Evolutionary conservation across 1,140 invertebrate species (phyloP).

Genomic region (Microplitis demolitor): DNA sequence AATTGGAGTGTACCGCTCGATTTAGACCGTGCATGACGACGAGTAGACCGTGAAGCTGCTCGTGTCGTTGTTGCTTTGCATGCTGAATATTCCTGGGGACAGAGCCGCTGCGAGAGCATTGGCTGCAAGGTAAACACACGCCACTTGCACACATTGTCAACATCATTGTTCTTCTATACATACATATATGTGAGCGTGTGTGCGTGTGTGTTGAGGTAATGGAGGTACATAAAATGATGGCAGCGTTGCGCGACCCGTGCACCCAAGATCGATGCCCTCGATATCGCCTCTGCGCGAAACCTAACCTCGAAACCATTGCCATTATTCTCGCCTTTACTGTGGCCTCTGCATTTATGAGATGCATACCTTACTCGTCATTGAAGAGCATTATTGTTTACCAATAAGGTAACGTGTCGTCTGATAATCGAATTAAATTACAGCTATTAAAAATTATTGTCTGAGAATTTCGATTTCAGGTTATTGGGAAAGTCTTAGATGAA

Average conservation of each 20-base stretch:
- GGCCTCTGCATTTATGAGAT: background rate
- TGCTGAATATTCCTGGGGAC: constrained; percentile 16
- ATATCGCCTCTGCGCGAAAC: constrained; percentile 30
- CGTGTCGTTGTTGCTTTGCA: constrained; percentile 29
- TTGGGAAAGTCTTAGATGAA: no score
- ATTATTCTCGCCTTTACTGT: background rate
- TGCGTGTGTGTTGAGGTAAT: background rate
- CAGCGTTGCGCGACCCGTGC: constrained; percentile 41
- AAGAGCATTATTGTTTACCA: no score
- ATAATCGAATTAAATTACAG: no score
- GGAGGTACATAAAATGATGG: no score
- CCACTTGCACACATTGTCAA: background rate
- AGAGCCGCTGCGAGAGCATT: constrained; percentile 13
- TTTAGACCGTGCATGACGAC: constrained; percentile 16
- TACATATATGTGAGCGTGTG: background rate
- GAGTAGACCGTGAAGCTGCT: constrained; percentile 7
- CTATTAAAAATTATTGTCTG: no score
- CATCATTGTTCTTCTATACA: background rate
- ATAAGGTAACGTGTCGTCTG: no score
- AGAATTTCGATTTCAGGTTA: no score
- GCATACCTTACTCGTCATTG: background rate
- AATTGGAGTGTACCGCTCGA: constrained; percentile 43
- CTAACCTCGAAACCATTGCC: constrained; percentile 22
- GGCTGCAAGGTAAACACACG: constrained; percentile 1
- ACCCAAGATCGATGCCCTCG: constrained; percentile 57